These are phyloP conservation scores for Ooceraea biroi DNA, from an alignment of 1,140 invertebrate genomes.

Conservation along the genomic window DNA sequence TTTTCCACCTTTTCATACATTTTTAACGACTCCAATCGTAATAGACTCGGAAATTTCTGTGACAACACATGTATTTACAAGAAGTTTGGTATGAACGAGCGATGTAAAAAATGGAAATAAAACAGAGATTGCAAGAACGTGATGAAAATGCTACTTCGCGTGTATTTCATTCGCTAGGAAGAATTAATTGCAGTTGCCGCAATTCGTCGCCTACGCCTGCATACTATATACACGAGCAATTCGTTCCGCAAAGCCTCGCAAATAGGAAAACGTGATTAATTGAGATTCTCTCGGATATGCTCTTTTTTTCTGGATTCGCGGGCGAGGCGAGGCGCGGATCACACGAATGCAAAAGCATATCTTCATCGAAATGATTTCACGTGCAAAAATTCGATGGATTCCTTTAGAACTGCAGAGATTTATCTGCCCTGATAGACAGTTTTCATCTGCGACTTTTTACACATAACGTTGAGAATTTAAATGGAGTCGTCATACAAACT, in stretches of 20 bases:
- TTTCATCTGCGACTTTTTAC: neutral
- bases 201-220: constrained; percentile 26
- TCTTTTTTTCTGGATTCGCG: constrained; percentile 31
- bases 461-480: neutral
- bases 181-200: constrained; percentile 47
- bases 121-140: constrained; percentile 8
- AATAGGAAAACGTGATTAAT: constrained; percentile 62
- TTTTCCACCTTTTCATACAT: neutral
- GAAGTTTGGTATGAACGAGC: neutral
- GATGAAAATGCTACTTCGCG: constrained; percentile 28
- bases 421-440: neutral
- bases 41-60: neutral
- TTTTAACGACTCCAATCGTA: neutral
- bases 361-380: constrained; percentile 17
- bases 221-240: constrained; percentile 28
- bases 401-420: neutral
- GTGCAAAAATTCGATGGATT: constrained; percentile 12
- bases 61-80: neutral
- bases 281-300: constrained; percentile 22
- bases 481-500: neutral
- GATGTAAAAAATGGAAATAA: neutral
- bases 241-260: constrained; percentile 32
- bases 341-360: neutral
- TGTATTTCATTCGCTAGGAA: constrained; percentile 26
- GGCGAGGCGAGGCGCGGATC: neutral